Evolutionary conservation across 2,113 vertebrate species (phyloP), one percentile per base, ranked within the genome.

Genomic region (Coreoperca whiteheadi): DNA sequence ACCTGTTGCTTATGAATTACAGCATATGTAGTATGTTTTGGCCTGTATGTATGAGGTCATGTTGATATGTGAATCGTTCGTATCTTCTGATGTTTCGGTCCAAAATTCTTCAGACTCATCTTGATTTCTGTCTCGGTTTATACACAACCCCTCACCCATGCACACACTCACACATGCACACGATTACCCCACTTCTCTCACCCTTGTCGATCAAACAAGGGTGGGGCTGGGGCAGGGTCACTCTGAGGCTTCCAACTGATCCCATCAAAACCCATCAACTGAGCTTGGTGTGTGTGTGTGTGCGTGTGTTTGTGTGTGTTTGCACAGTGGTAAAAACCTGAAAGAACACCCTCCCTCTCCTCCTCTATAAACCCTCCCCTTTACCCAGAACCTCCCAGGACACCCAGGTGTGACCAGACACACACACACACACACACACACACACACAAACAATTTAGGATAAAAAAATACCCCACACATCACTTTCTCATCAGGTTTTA

Each of bases 221-320:
- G 94, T 82, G 91, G 87, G 88, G 88, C 86, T 84, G 53, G 88
- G 89, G 90, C 91, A 90, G 92, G 85, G 85, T 93, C 89, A 90
- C 88, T 75, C 71, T 59, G 59, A 93, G 88, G 88, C 88, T 94
- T 91, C 86, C 39, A 84, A 84, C 74, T 94, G 92, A 95, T 95
- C 92, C 95, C 94, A 93, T 95, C 93, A 94, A 94, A 94, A 93
- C 89, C 92, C 92, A 92, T 93, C 93, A 93, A 87, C 86, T 89
- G 85, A 48, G 88, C 68, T 69, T 82, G 39, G 50, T 74, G 48
- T 72, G 66, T 34, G 80, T 86, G 91, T 81, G 81, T 59, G 80
- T 86, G 91, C 79, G 81, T 59, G 60, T 92, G 81, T 91, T 88
- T 86, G 84, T 65, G 70, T 73, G 68, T 70, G 84, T 88, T 96